These are phyloP conservation scores for Epizoanthus scotinus DNA, from an alignment of 92 coral and sea anemone species.

Conservation along the genomic window DNA sequence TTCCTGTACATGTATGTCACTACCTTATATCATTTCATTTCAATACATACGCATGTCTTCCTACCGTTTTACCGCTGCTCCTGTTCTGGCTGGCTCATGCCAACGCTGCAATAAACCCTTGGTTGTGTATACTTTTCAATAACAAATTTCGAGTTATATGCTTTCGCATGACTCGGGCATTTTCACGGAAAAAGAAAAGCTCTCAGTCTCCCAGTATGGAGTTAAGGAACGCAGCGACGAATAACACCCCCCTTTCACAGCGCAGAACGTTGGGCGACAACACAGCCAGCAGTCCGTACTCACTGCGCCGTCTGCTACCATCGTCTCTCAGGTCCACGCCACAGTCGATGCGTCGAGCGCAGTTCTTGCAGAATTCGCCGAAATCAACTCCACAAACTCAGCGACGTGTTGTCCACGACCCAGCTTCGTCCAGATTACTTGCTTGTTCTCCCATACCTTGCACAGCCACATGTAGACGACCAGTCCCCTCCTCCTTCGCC, in stretches of 20 bases:
- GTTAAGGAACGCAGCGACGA: conserved; percentile 4
- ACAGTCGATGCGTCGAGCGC: conserved; percentile 4
- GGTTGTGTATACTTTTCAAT: conserved; percentile 32
- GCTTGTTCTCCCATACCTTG: background rate
- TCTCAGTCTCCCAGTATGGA: background rate
- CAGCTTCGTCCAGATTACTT: background rate
- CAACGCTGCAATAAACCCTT: conserved; percentile 37
- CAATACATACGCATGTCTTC: conserved; percentile 37
- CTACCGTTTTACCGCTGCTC: background rate
- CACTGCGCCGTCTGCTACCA: background rate
- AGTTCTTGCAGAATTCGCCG: conserved; percentile 1
- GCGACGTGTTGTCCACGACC: background rate
- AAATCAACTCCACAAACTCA: background rate
- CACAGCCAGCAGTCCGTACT: background rate
- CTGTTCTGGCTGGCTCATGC: conserved; percentile 40
- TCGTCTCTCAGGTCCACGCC: conserved; percentile 3
- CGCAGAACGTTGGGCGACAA: conserved; percentile 7
- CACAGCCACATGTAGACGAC: background rate
- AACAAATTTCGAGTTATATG: conserved; percentile 21
- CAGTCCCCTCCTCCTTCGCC: background rate
- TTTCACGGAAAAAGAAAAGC: background rate
- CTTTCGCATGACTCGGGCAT: background rate
- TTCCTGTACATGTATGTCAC: conserved; percentile 35
- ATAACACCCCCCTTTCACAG: conserved; percentile 28
- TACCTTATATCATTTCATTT: conserved; percentile 33